Evolutionary conservation across 2,888 invertebrate genomes (phyloP).

Genomic region (Quadriops clusia): DNA sequence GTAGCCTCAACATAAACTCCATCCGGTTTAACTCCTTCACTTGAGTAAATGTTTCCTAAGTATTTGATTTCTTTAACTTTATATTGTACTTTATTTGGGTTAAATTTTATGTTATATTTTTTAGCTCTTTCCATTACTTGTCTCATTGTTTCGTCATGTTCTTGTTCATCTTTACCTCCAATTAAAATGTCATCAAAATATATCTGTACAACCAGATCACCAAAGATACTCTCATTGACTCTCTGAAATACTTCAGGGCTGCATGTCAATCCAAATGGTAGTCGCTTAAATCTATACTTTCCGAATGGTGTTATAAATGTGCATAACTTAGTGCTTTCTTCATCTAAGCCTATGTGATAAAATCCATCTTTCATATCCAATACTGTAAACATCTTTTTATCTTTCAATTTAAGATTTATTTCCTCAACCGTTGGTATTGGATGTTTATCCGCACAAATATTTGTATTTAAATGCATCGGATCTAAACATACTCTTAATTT

Average conservation of each 20-base stretch:
- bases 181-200: slow-evolving; percentile 25
- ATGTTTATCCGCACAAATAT: too few species aligned
- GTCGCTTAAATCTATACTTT: slow-evolving; percentile 16
- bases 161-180: slow-evolving; percentile 11
- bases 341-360: slow-evolving; percentile 22
- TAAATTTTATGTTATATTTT: slow-evolving; percentile 22
- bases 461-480: slow-evolving; percentile 2
- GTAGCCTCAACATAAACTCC: slow-evolving; percentile 13
- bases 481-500: slow-evolving; percentile 6
- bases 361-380: slow-evolving; percentile 26
- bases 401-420: slow-evolving; percentile 14
- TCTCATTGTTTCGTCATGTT: slow-evolving; percentile 20
- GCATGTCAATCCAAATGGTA: slow-evolving; percentile 15
- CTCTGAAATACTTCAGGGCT: slow-evolving; percentile 25
- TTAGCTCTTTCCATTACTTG: slow-evolving; percentile 19
- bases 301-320: slow-evolving; percentile 25
- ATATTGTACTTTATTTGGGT: slow-evolving; percentile 21
- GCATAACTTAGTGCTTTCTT: slow-evolving; percentile 19
- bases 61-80: slow-evolving; percentile 19
- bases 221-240: slow-evolving; percentile 24
- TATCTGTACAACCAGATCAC: slow-evolving; percentile 23
- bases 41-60: slow-evolving; percentile 18
- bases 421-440: slow-evolving; percentile 18
- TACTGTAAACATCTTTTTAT: slow-evolving; percentile 17
- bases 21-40: slow-evolving; percentile 14